Base-by-base conservation (phyloP, 1,140 invertebrate genomes). In the Hyphantria cunea region DNA sequence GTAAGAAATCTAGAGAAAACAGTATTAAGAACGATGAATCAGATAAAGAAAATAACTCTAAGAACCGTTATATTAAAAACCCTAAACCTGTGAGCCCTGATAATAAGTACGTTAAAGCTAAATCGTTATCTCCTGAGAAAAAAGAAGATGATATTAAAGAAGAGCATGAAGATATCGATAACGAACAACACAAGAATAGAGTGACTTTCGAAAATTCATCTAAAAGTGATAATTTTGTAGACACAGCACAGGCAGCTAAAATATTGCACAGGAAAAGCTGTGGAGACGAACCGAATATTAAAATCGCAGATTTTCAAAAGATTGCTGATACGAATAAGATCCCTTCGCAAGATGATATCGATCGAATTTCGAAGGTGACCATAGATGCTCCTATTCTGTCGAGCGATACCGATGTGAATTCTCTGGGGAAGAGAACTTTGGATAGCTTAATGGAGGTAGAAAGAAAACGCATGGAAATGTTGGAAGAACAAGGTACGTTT, bases 361-460 rank as follows among this genome's bases (percentile, higher is more conserved):
- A 97, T 78, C 93, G 95, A 73, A 97, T 97, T 78, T 96, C 95
- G 10, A 95, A 95, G 85, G 95, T 97, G 44, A 96, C 95, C 11
- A 94, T 94, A n/a, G 94, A 95, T 78, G 95, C 96, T 12, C 96
- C 96, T 8, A 94, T 96, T 47, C 92, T 95, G 56, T 86, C 91
- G 0, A 91, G 86, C 47, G 93, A 93, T 74, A 93, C 93, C 10
- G 92, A 95, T 72, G 93, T 93, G 74, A 92, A 91, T 65, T 94
- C 94, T 33, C 91, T 96, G 42, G 96, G 96, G 13, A 94, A 94
- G 66, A 95, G 96, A 76, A 97, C 97, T n/a, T 94, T 97, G 51
- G 96, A 96, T 68, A 97, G 96, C 68, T 91, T 98, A 32, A 95
- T 95, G 87, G 96, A 98, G 91, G 97, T 98, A 60, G 97, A 98